Evolutionary conservation across 2,113 vertebrate genomes (phyloP).

Genomic region (Lathamus discolor): DNA sequence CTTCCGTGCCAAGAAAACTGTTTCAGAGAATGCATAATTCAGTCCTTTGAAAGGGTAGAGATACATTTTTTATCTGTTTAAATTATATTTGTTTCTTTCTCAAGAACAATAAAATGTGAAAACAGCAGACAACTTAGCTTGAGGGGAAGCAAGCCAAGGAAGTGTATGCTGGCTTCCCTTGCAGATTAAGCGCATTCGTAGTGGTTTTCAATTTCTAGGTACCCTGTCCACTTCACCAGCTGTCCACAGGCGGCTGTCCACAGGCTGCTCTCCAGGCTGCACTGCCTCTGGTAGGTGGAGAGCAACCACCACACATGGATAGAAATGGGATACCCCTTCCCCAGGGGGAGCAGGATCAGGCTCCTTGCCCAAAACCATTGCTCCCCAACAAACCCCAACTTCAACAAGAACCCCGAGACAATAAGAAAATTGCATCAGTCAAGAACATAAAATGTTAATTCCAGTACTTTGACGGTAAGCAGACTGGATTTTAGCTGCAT

Average conservation of each 20-base stretch:
- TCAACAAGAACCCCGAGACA: neutral
- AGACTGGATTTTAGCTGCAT: neutral
- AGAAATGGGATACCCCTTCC: neutral
- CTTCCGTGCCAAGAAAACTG: neutral
- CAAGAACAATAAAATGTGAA: neutral
- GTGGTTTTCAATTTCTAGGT: neutral
- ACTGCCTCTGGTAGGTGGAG: neutral
- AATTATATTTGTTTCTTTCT: neutral
- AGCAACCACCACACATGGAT: neutral
- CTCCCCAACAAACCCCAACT: neutral
- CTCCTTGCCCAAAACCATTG: neutral
- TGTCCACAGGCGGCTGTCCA: neutral
- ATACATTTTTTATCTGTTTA: neutral
- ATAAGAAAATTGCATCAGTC: neutral
- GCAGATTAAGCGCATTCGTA: neutral
- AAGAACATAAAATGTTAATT: neutral
- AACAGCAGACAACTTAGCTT: neutral
- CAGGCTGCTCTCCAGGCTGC: neutral
- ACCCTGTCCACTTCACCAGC: neutral
- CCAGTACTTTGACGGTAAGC: neutral
- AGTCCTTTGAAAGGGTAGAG: neutral
- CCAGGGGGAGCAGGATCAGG: rapidly evolving
- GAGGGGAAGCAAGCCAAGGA: neutral
- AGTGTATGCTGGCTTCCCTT: neutral
- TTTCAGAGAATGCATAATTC: neutral